Base-by-base conservation (phyloP, 2,113 vertebrate genomes). In the Mus pahari region DNA sequence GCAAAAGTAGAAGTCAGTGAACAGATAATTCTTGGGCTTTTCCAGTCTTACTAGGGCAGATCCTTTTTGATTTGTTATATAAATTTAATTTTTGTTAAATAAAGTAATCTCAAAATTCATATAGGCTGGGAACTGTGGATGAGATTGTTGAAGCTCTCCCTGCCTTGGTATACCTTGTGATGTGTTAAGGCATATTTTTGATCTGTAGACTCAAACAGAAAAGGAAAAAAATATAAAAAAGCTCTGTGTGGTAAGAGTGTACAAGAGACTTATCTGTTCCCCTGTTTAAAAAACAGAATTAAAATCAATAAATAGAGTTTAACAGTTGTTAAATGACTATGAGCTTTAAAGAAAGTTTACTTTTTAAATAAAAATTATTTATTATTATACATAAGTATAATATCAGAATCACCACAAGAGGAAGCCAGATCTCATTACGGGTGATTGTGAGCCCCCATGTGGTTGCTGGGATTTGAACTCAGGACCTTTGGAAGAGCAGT, bases 61-160 rank as follows among this genome's bases (percentile, higher is more conserved):
- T 20, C 26, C 36, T 74, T 42, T 86, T 86, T 22, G 33, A 91
- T 60, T 86, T 62, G 0, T 62, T 95, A 86, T 70, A 88, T 13
- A 64, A 36, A 53, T 33, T 83, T 50, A 94, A 45, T 28, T 83
- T 91, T 90, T 84, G 3, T 55, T 84, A 58, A 94, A 87, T 73
- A 39, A 75, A 95, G 92, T 28, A 79, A 95, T 84, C 24, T 13
- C 26, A 20, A 75, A 94, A 79, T 79, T 74, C 77, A 86, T 81
- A 82, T 2, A 86, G 10, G 4, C 91, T 91, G 92, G 7, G 45
- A 75, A 81, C 75, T 87, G 20, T 79, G 13, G 3, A 26, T 24
- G 89, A 77, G 45, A 93, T 53, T 28, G 71, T 62, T 64, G 81
- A 53, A 33, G 4, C 8, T 88, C 9, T 84, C 82, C 90, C 55